Base-by-base conservation (phyloP, 2,888 invertebrate genomes). In the Iphiclides podalirius region DNA sequence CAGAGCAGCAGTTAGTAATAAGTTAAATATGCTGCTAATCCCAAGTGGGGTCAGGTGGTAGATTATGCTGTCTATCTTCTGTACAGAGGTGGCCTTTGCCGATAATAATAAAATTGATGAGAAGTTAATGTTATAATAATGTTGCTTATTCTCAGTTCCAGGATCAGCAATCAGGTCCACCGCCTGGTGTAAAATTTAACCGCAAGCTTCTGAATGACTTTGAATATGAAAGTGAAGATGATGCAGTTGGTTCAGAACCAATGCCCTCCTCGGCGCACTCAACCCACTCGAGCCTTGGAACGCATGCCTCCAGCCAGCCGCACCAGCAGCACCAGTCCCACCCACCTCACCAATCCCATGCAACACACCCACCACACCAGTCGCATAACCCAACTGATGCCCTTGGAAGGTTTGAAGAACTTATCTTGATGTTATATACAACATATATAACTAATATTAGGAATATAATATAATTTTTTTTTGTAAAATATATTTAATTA, bases 181-280 rank as follows among this genome's bases (percentile, higher is more conserved):
- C 74, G 28, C 70, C 77, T 0, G 73, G 86, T 1, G 91, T 94
- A 2, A 95, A 95, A 72, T 95, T 95, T 75, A 95, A 95, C 73
- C 92, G 95, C 68, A 96, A 96, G 71, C 81, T 97, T 11, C 83
- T 97, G 15, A 89, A 89, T 11, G 85, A 97, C 79, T 97, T 96
- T 77, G 97, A 97, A 79, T 97, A 97, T 72, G 96, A 95, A 47
- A 96, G 96, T 61, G 97, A 97, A 56, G 96, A 96, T 47, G 96
- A 96, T n/a, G 93, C 94, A 0, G 67, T 68, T 1, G 60, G 66
- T 0, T 58, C 92, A 7, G 79, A 75, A 16, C 60, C 59, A 2
- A 60, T 52, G 11, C 46, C 49, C 2, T 54, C 54, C 50, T 46
- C 52, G 14, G 61, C 69, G 0, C 47, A 48, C 35, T 58, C 59